Evolutionary conservation across 1,140 invertebrate species (phyloP).

Genomic region (Ptiloglossa arizonensis): DNA sequence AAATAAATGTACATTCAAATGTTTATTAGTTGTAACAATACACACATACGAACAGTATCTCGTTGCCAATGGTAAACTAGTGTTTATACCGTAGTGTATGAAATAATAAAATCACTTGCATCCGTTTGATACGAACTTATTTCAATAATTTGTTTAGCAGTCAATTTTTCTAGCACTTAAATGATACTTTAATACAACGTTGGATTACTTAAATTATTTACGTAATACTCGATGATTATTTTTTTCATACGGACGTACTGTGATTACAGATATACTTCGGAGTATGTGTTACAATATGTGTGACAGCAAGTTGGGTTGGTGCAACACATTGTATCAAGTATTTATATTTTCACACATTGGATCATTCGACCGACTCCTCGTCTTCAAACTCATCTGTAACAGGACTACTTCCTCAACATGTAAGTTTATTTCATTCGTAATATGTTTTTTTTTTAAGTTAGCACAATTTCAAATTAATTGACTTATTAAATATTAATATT

Average conservation of each 20-base stretch:
- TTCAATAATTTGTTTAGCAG: too few species aligned
- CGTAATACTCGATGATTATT: neutral
- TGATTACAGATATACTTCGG: conserved; percentile 91
- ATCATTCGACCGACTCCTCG: conserved; percentile 64
- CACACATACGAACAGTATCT: too few species aligned
- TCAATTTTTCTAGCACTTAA: too few species aligned
- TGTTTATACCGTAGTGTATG: too few species aligned
- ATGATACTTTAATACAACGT: too few species aligned
- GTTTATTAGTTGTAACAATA: too few species aligned
- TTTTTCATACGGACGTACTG: neutral
- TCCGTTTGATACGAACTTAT: too few species aligned
- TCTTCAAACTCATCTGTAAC: conserved; percentile 77
- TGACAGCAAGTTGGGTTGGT: conserved; percentile 94
- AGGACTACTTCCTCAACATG: conserved; percentile 80
- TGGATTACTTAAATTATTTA: too few species aligned
- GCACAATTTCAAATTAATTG: neutral
- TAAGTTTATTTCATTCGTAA: conserved; percentile 47
- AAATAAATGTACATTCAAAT: too few species aligned
- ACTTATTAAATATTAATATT: too few species aligned
- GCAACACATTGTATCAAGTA: conserved; percentile 94
- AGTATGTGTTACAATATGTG: conserved; percentile 90
- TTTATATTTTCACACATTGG: conserved; percentile 86
- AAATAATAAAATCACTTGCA: too few species aligned
- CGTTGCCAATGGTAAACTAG: too few species aligned
- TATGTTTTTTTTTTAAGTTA: neutral